Base-by-base conservation (phyloP, 2,888 invertebrate species). In the Lymantria dispar region DNA sequence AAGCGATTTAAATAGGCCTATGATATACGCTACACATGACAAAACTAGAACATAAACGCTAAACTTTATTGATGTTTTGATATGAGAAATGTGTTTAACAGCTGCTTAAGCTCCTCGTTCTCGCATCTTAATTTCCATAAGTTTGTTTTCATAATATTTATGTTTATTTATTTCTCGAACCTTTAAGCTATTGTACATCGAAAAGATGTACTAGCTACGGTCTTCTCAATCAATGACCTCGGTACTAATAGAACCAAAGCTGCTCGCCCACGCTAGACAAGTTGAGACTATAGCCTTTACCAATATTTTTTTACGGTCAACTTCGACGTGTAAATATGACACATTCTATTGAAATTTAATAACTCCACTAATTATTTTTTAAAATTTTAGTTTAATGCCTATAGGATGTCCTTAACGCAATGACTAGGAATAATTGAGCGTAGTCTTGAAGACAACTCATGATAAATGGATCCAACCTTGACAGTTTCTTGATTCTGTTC, bases 381-480 rank as follows among this genome's bases (percentile, higher is more conserved):
- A 70, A 64, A 61, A 61, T 60, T 58, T 42, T 50, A 43, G 50
- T 52, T 43, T 53, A 47, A 61, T 61, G 53, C 57, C 50, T 22
- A 58, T 54, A 52, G 61, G 61, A 68, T 58, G 62, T 59, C 60
- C 59, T 50, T 53, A 56, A 62, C 62, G 64, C 64, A 68, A 64
- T 69, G 65, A 62, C 52, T 47, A 56, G 60, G 52, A 58, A 59
- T 52, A 58, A 50, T 47, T 45, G n/a, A 61, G 62, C 7, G 14
- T 9, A 14, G 72, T 70, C 74, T 75, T 74, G 76, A 70, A 73
- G 76, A 78, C 84, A 83, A 84, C 80, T 83, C 74, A 78, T 84
- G 78, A 79, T 73, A 86, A 89, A 90, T 89, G 78, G 84, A 87
- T 89, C 80, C 76, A 85, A 75, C 91, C 90, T 91, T 91, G 88